Percentiles rank a stretch among this genome's conserved stretches.
phyloP scores from a whole-genome alignment of 2,113 vertebrate genomes.

The Aspiorhynchus laticeps region DNA sequence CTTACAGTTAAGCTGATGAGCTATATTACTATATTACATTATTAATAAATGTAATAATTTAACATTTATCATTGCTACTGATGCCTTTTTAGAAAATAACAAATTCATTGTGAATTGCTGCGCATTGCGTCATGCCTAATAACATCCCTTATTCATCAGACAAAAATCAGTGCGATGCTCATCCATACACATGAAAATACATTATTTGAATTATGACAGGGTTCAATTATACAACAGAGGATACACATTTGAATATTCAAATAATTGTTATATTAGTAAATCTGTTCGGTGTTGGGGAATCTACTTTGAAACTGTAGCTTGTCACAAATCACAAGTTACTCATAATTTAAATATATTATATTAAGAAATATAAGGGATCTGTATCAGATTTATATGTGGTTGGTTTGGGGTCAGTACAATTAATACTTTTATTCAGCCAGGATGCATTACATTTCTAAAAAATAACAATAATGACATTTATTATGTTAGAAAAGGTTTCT shows the following conservation, averaged over 20 bases:
- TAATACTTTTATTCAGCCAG: neutral
- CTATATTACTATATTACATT: neutral
- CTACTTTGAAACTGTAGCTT: conserved; percentile 16
- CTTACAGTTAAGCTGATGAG: neutral
- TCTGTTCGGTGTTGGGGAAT: neutral
- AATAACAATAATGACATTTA: neutral
- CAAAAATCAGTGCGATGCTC: neutral
- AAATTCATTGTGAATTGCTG: neutral
- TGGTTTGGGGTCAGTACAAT: neutral
- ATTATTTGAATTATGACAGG: neutral
- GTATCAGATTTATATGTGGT: neutral
- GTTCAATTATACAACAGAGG: conserved; percentile 21
- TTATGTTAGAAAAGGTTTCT: neutral
- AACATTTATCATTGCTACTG: neutral
- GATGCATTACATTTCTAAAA: neutral
- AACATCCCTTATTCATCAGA: neutral
- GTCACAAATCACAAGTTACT: neutral
- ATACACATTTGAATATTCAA: neutral
- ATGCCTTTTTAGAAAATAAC: neutral
- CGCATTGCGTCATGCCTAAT: neutral
- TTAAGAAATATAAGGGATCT: neutral
- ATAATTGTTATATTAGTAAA: conserved; percentile 4
- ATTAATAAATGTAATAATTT: neutral
- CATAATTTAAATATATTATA: neutral
- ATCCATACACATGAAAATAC: neutral